phyloP scores from a whole-genome alignment of 2,888 invertebrate species.

The Sphaerophoria taeniata region DNA sequence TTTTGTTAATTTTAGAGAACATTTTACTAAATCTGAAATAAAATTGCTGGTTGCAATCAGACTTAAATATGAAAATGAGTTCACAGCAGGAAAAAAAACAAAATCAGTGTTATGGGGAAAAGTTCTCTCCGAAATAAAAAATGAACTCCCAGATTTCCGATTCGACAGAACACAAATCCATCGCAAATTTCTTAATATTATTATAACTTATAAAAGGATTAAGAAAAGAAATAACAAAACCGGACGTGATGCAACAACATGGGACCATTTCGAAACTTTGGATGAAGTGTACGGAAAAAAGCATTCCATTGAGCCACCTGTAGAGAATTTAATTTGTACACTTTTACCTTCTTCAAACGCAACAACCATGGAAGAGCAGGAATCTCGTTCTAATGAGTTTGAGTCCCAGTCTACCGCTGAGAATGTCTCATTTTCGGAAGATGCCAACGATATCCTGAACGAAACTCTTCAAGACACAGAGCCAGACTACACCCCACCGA shows the following conservation, averaged over 20 bases:
- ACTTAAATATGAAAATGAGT: conserved; percentile 19
- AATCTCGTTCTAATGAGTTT: background rate
- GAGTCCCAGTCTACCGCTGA: background rate
- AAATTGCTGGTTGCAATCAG: conserved; percentile 15
- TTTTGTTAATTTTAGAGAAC: too few relatives aligned
- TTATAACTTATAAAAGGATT: background rate
- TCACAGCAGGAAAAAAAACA: background rate
- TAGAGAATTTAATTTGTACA: conserved; percentile 12
- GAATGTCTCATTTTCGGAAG: background rate
- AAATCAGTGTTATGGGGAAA: too few relatives aligned
- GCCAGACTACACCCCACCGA: background rate
- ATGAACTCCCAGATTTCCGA: background rate
- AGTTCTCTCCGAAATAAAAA: too few relatives aligned
- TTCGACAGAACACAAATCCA: too few relatives aligned
- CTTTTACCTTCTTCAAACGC: background rate
- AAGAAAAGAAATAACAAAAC: conserved; percentile 21
- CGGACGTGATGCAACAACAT: conserved; percentile 24
- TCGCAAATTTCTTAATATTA: too few relatives aligned
- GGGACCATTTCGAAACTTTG: conserved; percentile 11
- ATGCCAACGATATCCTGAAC: background rate
- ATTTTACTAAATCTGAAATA: too few relatives aligned
- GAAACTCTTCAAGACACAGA: background rate
- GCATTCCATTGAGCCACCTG: conserved; percentile 18
- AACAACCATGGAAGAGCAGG: background rate
- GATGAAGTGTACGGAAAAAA: conserved; percentile 3